Base-by-base conservation (phyloP, 2,113 vertebrate species). In the Saimiri boliviensis region DNA sequence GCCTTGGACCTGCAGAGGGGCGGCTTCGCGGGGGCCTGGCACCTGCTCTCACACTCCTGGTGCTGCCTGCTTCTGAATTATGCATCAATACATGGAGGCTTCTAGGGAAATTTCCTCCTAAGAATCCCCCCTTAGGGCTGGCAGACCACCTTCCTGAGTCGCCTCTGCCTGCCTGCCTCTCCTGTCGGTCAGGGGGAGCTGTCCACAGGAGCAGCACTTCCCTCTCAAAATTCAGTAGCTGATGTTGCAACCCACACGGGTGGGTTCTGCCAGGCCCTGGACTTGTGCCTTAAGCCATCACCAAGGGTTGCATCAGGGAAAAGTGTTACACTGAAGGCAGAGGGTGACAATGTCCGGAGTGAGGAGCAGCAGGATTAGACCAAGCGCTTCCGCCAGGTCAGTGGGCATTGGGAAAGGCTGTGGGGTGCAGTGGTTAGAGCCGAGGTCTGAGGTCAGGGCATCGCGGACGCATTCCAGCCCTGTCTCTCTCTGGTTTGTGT, bases 181-280 rank as follows among this genome's bases (percentile, higher is more conserved):
- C 45, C 27, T 81, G 35, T n/a, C 4, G 6, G n/a, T 40, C 17
- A 37, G 9, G 37, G 37, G 80, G 49, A 63, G 14, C 60, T 74
- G 13, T 45, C 25, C 21, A 77, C 30, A 47, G 83, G 23, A 83
- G 45, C 13, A 49, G 42, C 35, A 0, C 35, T 3, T 10, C 37
- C 11, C 32, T 1, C 25, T 21, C 2, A 25, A 35, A 63, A 32
- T 11, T 68, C 40, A 4, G 42, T 45, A 89, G 27, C 58, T n/a
- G 6, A 9, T 37, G 49, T 30, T 42, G 3, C 0, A 0, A 2
- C 0, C 32, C 37, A 0, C 37, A 8, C 30, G 13, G 37, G 0
- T 17, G 70, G 49, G 16, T 47, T 68, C 45, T 45, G 19, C 14
- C 0, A 6, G 58, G 47, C 23, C 74, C 37, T 8, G 16, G 7